These are phyloP conservation scores for Malurus leucopterus DNA, from an alignment of 2,797 vertebrate genomes.

Conservation along the genomic window DNA sequence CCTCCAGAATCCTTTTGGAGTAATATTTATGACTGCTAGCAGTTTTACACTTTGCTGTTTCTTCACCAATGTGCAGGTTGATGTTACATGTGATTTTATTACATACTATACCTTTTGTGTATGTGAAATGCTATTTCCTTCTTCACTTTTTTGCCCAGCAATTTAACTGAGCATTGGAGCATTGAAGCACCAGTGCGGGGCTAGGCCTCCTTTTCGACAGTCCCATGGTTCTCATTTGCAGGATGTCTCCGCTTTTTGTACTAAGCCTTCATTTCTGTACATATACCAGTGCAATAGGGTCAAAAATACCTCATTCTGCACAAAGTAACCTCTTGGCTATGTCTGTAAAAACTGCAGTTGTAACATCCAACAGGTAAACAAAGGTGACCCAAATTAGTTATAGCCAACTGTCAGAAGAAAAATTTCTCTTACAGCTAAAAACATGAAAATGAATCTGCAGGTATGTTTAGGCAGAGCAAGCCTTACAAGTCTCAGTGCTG, in stretches of 20 bases:
- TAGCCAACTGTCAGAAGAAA: not conserved
- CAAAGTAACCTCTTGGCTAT: not conserved
- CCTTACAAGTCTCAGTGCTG: not conserved
- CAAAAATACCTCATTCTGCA: not conserved
- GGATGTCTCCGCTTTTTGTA: rapidly evolving
- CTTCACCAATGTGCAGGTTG: not conserved
- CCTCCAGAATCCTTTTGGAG: not conserved
- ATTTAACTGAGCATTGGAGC: rapidly evolving
- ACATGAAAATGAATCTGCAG: not conserved
- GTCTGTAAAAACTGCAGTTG: not conserved
- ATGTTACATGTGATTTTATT: not conserved
- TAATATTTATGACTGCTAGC: not conserved
- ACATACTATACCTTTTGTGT: not conserved
- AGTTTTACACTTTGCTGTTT: not conserved
- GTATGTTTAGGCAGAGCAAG: not conserved
- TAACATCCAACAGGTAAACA: not conserved
- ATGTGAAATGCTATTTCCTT: not conserved
- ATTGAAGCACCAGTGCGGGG: not conserved
- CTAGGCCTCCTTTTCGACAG: not conserved
- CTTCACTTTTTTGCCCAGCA: not conserved
- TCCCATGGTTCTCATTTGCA: not conserved
- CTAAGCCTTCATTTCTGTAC: not conserved
- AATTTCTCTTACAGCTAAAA: not conserved
- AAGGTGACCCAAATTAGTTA: not conserved
- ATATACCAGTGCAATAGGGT: not conserved